Base-by-base conservation (phyloP, 2,888 invertebrate genomes). In the Carterocephalus palaemon region DNA sequence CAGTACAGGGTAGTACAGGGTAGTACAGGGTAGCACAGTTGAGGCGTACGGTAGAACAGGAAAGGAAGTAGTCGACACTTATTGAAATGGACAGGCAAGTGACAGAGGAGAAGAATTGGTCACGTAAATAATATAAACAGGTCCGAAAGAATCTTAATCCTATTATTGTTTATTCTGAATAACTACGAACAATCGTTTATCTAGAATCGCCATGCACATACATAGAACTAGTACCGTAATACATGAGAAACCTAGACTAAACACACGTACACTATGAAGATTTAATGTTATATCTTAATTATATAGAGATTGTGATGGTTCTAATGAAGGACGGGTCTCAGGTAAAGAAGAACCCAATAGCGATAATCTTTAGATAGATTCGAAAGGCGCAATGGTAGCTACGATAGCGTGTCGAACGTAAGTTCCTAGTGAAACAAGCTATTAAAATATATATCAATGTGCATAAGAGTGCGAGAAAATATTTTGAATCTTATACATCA, bases 171-270 rank as follows among this genome's bases (percentile, higher is more conserved):
- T 79, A 74, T 68, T 73, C 54, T 64, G 60, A 74, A 70, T 76
- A 72, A 67, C 83, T 82, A 83, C 83, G 69, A 80, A 82, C 81
- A 83, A 83, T 81, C 77, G 70, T 75, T 77, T 73, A 75, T 72
- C 83, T 83, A 83, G 65, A 75, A 70, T 70, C 75, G 82, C 80
- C 83, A 84, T 82, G 84, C 83, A 79, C 75, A 70, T 76, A 73
- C 67, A 74, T 76, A 75, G 61, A 69, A 67, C 75, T 83, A 84
- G 54, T 62, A 59, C 60, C 60, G 63, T 69, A 65, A 67, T 68
- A 73, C 62, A 77, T 68, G 64, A 64, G 70, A 64, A 65, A 69
- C 74, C 82, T 84, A 83, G 62, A 60, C 76, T 82, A 84, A 71
- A 70, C 83, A 84, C 85, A 78, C 81, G 70, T 82, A 80, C 72